phyloP scores from a whole-genome alignment of 1,140 invertebrate species.

The Maniola jurtina region DNA sequence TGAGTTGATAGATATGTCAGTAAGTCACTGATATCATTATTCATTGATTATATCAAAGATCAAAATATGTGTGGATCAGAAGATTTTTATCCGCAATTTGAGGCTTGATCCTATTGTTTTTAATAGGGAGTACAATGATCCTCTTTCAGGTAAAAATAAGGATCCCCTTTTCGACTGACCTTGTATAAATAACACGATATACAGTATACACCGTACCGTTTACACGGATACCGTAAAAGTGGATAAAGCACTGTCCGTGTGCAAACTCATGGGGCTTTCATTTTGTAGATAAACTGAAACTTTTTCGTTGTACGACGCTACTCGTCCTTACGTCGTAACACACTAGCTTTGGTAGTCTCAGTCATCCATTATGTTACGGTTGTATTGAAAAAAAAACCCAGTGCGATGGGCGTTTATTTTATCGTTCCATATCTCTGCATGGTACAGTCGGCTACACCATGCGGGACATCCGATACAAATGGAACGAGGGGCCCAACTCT shows the following conservation, averaged over 20 bases:
- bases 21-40: too few species aligned
- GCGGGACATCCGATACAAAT: constrained; percentile 97
- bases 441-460: constrained; percentile 96
- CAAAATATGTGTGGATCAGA: too few species aligned
- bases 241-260: constrained; percentile 19
- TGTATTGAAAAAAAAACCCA: constrained; percentile 76
- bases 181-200: too few species aligned
- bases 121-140: too few species aligned
- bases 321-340: constrained; percentile 28
- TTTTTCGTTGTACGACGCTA: constrained; percentile 32
- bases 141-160: too few species aligned
- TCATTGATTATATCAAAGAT: too few species aligned
- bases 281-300: constrained; percentile 44
- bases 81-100: too few species aligned
- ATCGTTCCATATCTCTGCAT: constrained; percentile 81
- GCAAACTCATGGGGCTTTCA: constrained; percentile 42
- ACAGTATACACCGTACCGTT: too few species aligned
- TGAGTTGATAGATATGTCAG: too few species aligned
- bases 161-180: too few species aligned
- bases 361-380: constrained; percentile 52
- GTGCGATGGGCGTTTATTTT: constrained; percentile 82
- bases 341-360: constrained; percentile 43
- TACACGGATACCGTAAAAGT: constrained; percentile 7
- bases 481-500: constrained; percentile 95
- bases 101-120: too few species aligned